Conservation (phyloP, 2,113 vertebrate genomes). For the Origma solitaria region DNA sequence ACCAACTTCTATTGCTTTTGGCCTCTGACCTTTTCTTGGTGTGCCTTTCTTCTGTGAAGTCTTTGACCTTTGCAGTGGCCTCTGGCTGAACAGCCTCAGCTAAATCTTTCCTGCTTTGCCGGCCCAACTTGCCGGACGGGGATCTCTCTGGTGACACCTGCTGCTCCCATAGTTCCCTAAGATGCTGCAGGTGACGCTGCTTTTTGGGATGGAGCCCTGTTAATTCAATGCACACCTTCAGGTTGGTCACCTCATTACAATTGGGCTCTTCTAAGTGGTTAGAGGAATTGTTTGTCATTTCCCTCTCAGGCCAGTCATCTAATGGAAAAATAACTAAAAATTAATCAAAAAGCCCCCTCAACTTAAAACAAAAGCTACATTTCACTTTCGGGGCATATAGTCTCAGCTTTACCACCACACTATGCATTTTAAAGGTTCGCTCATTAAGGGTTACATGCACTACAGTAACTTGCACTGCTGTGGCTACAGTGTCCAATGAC, state of each 20-base stretch:
- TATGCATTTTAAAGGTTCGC: slow-evolving; percentile 61
- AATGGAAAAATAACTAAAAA: slow-evolving; percentile 82
- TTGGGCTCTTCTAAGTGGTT: slow-evolving; percentile 85
- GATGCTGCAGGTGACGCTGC: slow-evolving; percentile 84
- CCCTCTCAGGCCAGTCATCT: slow-evolving; percentile 84
- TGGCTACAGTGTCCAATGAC: slow-evolving; percentile 60
- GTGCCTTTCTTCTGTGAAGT: slow-evolving; percentile 80
- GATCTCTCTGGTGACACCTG: slow-evolving; percentile 77
- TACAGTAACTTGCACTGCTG: slow-evolving; percentile 65
- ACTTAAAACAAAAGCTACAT: slow-evolving; percentile 76
- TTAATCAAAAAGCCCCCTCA: slow-evolving; percentile 82
- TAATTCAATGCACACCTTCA: slow-evolving; percentile 98
- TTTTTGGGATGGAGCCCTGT: slow-evolving; percentile 96
- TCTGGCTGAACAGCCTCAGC: slow-evolving; percentile 77
- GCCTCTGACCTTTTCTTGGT: slow-evolving; percentile 83
- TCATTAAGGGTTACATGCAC: slow-evolving; percentile 67
- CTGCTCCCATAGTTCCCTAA: slow-evolving; percentile 87
- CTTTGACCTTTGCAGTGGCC: slow-evolving; percentile 78
- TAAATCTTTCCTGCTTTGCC: slow-evolving; percentile 82
- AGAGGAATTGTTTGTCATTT: slow-evolving; percentile 80
- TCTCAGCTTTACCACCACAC: slow-evolving; percentile 63
- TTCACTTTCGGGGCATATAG: slow-evolving; percentile 71
- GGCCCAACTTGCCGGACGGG: slow-evolving; percentile 76
- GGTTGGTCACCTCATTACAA: slow-evolving; percentile 92
- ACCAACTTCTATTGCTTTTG: slow-evolving; percentile 89